Percentiles rank a stretch among this genome's conserved stretches.
Evolutionary conservation across 2,888 invertebrate species (phyloP).

Genomic region (Eupithecia dodoneata): DNA sequence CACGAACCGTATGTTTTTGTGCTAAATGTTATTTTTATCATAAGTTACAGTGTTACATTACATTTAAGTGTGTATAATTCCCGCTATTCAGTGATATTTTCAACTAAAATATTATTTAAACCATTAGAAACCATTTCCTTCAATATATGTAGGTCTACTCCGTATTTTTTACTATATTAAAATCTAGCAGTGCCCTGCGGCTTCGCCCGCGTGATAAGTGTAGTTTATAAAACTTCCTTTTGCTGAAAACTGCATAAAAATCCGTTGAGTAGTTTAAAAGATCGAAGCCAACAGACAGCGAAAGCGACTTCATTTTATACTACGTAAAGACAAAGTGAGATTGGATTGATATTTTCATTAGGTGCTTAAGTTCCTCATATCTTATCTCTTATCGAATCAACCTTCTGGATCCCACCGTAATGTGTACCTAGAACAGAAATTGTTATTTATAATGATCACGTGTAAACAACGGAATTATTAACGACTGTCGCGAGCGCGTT

Average conservation of each 20-base stretch:
- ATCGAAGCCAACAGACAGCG: too few relatives aligned
- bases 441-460: background rate
- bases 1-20: conserved; percentile 28
- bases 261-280: too few relatives aligned
- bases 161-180: background rate
- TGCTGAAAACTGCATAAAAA: too few relatives aligned
- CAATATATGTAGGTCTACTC: background rate
- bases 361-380: background rate
- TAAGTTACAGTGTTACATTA: background rate
- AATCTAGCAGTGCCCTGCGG: too few relatives aligned
- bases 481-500: conserved; percentile 21
- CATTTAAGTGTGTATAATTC: background rate
- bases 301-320: too few relatives aligned
- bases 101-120: background rate
- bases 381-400: background rate
- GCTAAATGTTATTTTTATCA: conserved; percentile 30
- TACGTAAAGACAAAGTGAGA: too few relatives aligned
- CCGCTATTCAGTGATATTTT: background rate
- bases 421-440: background rate
- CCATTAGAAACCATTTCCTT: background rate
- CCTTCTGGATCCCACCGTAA: background rate
- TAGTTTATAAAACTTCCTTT: too few relatives aligned
- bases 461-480: background rate
- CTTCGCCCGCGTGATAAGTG: too few relatives aligned
- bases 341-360: background rate